phyloP scores from a whole-genome alignment of 2,888 invertebrate species.

The Drosophila putrida region DNA sequence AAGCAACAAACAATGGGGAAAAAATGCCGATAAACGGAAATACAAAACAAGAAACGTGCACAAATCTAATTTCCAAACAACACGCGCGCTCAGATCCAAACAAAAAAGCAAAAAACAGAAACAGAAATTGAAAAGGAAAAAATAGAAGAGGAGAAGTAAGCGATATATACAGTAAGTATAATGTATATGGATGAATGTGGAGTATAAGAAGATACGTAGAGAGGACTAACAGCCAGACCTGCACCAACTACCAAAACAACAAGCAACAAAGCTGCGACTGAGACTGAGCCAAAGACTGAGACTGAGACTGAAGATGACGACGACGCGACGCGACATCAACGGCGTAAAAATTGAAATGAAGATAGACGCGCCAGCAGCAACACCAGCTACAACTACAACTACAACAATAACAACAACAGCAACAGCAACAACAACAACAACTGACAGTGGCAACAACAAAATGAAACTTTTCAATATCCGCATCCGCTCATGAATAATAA shows the following conservation, averaged over 20 bases:
- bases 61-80: slow-evolving; percentile 79
- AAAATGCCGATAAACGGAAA: slow-evolving; percentile 73
- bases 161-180: slow-evolving; percentile 6
- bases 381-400: slow-evolving; percentile 9
- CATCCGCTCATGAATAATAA: slow-evolving; percentile 80
- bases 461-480: slow-evolving; percentile 79
- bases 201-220: slow-evolving; percentile 22
- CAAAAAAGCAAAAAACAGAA: slow-evolving; percentile 15
- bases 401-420: slow-evolving; percentile 1
- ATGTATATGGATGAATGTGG: neutral
- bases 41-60: slow-evolving; percentile 78
- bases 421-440: slow-evolving; percentile 14
- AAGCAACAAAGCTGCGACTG: slow-evolving; percentile 13
- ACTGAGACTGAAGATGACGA: slow-evolving; percentile 43
- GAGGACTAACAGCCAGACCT: slow-evolving; percentile 28
- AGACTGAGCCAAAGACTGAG: slow-evolving; percentile 7
- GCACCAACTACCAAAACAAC: slow-evolving; percentile 26
- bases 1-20: slow-evolving; percentile 24
- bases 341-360: slow-evolving; percentile 72
- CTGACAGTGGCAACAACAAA: slow-evolving; percentile 53
- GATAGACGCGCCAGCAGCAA: slow-evolving; percentile 57
- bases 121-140: slow-evolving; percentile 15
- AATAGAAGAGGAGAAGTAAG: neutral
- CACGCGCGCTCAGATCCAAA: slow-evolving; percentile 65
- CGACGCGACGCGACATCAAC: slow-evolving; percentile 57